Percentiles rank a stretch among this genome's conserved stretches.
These are phyloP conservation scores for Gavialis gangeticus DNA, from an alignment of 2,113 vertebrate genomes.

Conservation along the genomic window DNA sequence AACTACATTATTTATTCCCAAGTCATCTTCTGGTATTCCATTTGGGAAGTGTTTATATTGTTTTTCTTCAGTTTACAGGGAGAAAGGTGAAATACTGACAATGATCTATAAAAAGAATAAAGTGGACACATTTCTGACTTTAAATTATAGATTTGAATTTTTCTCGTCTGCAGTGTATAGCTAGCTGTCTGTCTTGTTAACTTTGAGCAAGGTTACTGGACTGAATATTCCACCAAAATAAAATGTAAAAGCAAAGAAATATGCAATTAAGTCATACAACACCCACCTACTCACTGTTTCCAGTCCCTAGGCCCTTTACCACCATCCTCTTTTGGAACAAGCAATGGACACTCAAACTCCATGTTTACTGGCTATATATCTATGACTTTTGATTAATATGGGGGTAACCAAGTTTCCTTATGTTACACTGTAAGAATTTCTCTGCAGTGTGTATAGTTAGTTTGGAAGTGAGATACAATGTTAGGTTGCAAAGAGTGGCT, in stretches of 20 bases:
- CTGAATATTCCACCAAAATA: neutral
- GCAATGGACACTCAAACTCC: neutral
- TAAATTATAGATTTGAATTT: neutral
- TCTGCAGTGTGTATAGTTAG: neutral
- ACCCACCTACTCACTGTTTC: neutral
- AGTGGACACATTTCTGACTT: neutral
- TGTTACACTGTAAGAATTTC: neutral
- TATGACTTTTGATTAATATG: neutral
- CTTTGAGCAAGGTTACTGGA: neutral
- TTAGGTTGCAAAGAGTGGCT: neutral
- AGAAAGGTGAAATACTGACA: neutral
- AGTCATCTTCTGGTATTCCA: constrained; percentile 6
- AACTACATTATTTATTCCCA: constrained; percentile 59
- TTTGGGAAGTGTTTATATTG: constrained; percentile 21
- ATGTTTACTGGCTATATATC: neutral
- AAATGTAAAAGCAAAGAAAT: neutral
- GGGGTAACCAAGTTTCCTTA: neutral
- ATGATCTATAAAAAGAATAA: neutral
- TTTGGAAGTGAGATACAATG: neutral
- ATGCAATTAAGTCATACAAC: neutral
- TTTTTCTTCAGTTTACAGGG: constrained; percentile 18
- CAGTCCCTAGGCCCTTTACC: neutral
- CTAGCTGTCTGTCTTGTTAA: neutral
- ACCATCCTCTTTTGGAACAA: neutral
- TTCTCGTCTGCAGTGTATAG: neutral